Evolutionary conservation across 2,113 vertebrate species (phyloP).

Genomic region (Bambusicola thoracicus): DNA sequence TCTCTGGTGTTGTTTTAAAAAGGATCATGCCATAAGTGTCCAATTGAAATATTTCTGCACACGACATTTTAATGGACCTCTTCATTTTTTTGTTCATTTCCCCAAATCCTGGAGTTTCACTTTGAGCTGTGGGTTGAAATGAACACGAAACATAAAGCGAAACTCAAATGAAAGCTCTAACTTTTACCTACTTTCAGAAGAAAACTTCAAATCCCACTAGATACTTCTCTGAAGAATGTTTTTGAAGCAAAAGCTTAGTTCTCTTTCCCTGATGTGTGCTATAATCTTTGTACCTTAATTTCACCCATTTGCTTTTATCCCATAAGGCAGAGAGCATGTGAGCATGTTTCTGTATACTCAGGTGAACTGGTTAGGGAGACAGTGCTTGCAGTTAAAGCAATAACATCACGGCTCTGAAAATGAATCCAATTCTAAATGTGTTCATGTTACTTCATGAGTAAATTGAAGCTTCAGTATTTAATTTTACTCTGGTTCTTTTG

Average conservation of each 20-base stretch:
- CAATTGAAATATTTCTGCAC: slow-evolving; percentile 29
- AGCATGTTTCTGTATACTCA: not conserved
- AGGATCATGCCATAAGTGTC: not conserved
- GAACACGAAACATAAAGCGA: slow-evolving; percentile 38
- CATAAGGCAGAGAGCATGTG: not conserved
- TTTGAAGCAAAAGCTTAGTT: slow-evolving; percentile 65
- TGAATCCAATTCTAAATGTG: not conserved
- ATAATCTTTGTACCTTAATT: slow-evolving; percentile 52
- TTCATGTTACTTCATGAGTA: not conserved
- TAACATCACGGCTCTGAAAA: not conserved
- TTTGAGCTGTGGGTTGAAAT: slow-evolving; percentile 50
- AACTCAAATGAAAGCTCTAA: slow-evolving; percentile 61
- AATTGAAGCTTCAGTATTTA: not conserved
- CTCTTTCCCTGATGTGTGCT: slow-evolving; percentile 38
- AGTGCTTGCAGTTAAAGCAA: slow-evolving; percentile 6
- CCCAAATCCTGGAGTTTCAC: slow-evolving; percentile 41
- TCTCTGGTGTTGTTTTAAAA: not conserved
- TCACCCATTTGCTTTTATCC: slow-evolving; percentile 39
- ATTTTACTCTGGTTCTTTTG: not conserved
- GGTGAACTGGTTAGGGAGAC: not conserved
- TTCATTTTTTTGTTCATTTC: slow-evolving; percentile 31
- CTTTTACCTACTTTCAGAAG: slow-evolving; percentile 58
- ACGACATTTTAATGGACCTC: slow-evolving; percentile 18
- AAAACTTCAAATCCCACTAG: slow-evolving; percentile 64
- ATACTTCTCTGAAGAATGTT: slow-evolving; percentile 32